Conservation (phyloP, 2,797 vertebrate species). For the Carcharodon carcharias region DNA sequence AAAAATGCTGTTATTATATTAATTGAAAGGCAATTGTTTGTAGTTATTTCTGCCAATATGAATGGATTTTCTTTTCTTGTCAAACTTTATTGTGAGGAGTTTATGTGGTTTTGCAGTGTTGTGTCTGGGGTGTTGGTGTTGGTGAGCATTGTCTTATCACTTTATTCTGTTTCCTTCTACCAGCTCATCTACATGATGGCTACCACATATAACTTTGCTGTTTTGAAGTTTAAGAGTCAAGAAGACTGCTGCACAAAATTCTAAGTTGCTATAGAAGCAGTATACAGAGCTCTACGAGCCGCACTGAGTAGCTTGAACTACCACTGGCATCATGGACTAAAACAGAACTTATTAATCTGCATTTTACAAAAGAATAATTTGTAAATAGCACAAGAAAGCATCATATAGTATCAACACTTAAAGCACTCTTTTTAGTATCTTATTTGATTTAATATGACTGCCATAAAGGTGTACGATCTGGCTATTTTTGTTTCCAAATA, state of each 20-base stretch:
- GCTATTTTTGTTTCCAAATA: constrained; percentile 30
- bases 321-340: constrained; percentile 80
- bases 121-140: not conserved
- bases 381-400: constrained; percentile 84
- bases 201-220: constrained; percentile 99
- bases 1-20: not conserved
- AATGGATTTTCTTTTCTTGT: not conserved
- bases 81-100: not conserved
- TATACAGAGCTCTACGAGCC: constrained; percentile 59
- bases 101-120: constrained; percentile 21
- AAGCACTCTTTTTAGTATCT: not conserved
- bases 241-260: constrained; percentile 99
- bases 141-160: constrained; percentile 53
- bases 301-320: constrained; percentile 68
- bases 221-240: constrained; percentile 99
- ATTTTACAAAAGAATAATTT: constrained; percentile 71
- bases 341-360: constrained; percentile 66
- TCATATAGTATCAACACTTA: constrained; percentile 55
- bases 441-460: constrained; percentile 27
- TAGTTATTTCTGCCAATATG: not conserved
- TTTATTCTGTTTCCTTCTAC: constrained; percentile 81
- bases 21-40: not conserved
- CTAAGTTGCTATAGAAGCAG: constrained; percentile 70
- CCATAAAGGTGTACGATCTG: constrained; percentile 18
- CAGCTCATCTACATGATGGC: constrained; percentile 99